Conservation (phyloP, 2,888 invertebrate species). For the Cactoblastis cactorum region DNA sequence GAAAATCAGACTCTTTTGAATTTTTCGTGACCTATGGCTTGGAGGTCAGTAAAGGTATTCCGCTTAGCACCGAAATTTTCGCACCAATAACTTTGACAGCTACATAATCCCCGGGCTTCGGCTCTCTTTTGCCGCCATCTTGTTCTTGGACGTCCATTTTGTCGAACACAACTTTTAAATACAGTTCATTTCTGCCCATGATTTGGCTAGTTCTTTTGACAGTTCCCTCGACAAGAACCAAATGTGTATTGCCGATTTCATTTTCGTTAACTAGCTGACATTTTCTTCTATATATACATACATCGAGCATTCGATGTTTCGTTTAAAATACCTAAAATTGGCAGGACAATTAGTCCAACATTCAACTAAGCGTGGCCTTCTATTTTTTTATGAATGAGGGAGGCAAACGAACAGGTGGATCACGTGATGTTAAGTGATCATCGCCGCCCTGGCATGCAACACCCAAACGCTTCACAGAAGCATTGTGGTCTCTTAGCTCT, state of each 20-base stretch:
- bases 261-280: conserved; percentile 83
- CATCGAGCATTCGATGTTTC: conserved; percentile 82
- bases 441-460: too few relatives aligned
- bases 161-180: conserved; percentile 87
- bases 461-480: too few relatives aligned
- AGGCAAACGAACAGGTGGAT: too few relatives aligned
- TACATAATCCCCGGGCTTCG: conserved; percentile 90
- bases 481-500: too few relatives aligned
- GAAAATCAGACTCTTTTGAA: too few relatives aligned
- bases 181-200: conserved; percentile 91
- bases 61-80: conserved; percentile 86
- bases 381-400: too few relatives aligned
- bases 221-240: conserved; percentile 92
- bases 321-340: too few relatives aligned
- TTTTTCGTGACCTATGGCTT: too few relatives aligned
- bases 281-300: conserved; percentile 83
- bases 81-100: conserved; percentile 85
- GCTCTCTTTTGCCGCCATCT: conserved; percentile 44
- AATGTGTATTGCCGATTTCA: conserved; percentile 87
- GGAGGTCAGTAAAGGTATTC: conserved; percentile 83
- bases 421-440: too few relatives aligned
- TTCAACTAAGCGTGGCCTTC: too few relatives aligned
- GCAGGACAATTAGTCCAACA: too few relatives aligned
- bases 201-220: conserved; percentile 82
- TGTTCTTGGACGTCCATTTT: conserved; percentile 51